A percentile compares a stretch with the other conserved stretches of the same genome.
phyloP scores from a whole-genome alignment of 2,797 vertebrate species.

The Eospalax fontanierii region DNA sequence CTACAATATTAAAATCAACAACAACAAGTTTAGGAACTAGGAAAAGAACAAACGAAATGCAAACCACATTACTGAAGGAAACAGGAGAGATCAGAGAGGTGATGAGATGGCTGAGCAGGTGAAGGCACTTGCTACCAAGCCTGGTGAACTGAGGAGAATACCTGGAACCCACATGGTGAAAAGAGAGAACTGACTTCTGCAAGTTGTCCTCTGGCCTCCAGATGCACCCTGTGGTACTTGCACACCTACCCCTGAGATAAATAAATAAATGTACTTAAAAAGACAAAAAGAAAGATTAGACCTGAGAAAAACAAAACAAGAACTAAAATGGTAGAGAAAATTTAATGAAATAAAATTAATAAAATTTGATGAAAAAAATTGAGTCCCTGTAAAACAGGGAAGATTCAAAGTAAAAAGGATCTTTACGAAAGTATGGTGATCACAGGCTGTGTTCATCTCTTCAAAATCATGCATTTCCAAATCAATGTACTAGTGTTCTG shows the following conservation, averaged over 20 bases:
- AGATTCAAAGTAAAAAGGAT: background rate
- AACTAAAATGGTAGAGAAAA: background rate
- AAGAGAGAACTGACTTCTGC: background rate
- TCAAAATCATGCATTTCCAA: background rate
- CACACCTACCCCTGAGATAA: too few relatives aligned
- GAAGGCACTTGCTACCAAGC: too few relatives aligned
- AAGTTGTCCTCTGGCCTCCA: background rate
- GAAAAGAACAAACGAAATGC: background rate
- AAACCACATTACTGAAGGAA: background rate
- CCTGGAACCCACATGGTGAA: background rate
- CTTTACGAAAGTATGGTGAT: background rate
- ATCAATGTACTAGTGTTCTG: constrained; percentile 1
- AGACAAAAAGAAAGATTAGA: background rate
- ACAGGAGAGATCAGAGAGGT: background rate
- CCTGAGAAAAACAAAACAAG: background rate
- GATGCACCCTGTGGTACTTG: background rate
- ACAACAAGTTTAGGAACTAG: background rate
- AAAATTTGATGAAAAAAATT: background rate
- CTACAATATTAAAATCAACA: background rate
- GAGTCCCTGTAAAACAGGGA: background rate
- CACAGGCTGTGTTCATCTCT: too few relatives aligned
- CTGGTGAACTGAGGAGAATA: background rate
- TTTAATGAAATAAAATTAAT: background rate
- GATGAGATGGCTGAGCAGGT: background rate
- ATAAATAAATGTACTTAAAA: background rate